Evolutionary conservation across 2,113 vertebrate genomes (phyloP).

Genomic region (Tupaia tana): DNA sequence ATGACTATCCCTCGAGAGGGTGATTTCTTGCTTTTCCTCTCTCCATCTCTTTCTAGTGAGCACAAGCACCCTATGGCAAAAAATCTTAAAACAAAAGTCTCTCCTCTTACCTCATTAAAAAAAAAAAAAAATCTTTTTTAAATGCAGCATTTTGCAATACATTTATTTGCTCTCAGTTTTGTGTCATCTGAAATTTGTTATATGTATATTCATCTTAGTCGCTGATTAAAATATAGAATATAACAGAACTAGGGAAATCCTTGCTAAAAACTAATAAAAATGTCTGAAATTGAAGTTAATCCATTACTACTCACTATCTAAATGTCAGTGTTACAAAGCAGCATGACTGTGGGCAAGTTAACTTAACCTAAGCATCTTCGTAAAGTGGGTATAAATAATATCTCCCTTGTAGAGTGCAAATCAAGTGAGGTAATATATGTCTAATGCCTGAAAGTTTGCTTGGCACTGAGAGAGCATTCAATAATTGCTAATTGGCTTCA

Average conservation of each 20-base stretch:
- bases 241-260: constrained; percentile 7
- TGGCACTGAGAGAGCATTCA: background rate
- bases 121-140: constrained; percentile 1
- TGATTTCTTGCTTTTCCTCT: too few relatives aligned
- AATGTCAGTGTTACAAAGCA: background rate
- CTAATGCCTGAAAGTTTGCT: background rate
- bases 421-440: background rate
- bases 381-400: background rate
- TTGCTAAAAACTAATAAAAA: constrained; percentile 45
- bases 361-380: background rate
- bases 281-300: constrained; percentile 16
- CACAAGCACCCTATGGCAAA: too few relatives aligned
- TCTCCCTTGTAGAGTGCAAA: background rate
- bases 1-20: too few relatives aligned
- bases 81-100: too few relatives aligned
- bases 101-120: background rate
- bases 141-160: background rate
- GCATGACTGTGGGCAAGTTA: background rate
- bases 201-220: background rate
- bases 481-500: background rate
- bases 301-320: background rate
- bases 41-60: too few relatives aligned
- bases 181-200: constrained; percentile 17
- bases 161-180: background rate
- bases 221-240: background rate